phyloP scores from a whole-genome alignment of 2,888 invertebrate species.

The Coenonympha glycerion region DNA sequence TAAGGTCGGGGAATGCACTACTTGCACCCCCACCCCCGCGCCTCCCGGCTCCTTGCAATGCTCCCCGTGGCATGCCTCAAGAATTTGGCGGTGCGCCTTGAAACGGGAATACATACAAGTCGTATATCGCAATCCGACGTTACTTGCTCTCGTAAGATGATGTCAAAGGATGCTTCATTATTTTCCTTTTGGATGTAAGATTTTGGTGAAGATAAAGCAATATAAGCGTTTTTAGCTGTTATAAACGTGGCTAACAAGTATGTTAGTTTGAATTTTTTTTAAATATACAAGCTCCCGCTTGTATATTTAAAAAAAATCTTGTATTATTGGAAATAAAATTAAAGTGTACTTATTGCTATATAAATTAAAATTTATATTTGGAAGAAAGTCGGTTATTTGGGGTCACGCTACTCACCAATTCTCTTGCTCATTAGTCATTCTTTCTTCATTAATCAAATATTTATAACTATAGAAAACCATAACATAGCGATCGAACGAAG shows the following conservation, averaged over 20 bases:
- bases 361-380: slow-evolving; percentile 26
- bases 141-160: slow-evolving; percentile 8
- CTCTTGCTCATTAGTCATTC: no score
- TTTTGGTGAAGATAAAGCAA: not conserved
- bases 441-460: no score
- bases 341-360: no score
- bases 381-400: slow-evolving; percentile 38
- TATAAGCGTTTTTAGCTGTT: no score
- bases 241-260: no score
- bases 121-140: slow-evolving; percentile 12
- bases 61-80: slow-evolving; percentile 58
- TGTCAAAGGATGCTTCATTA: slow-evolving; percentile 11
- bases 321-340: no score
- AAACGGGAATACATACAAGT: slow-evolving; percentile 31
- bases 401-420: no score
- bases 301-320: no score
- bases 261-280: no score
- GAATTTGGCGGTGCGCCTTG: slow-evolving; percentile 70
- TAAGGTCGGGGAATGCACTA: slow-evolving; percentile 67
- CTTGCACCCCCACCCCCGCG: slow-evolving; percentile 36
- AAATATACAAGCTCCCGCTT: no score
- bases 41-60: slow-evolving; percentile 31
- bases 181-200: not conserved
- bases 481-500: no score
- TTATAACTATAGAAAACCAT: no score